Evolutionary conservation across 2,888 invertebrate genomes (phyloP).

Genomic region (Sarcophaga rosellei): DNA sequence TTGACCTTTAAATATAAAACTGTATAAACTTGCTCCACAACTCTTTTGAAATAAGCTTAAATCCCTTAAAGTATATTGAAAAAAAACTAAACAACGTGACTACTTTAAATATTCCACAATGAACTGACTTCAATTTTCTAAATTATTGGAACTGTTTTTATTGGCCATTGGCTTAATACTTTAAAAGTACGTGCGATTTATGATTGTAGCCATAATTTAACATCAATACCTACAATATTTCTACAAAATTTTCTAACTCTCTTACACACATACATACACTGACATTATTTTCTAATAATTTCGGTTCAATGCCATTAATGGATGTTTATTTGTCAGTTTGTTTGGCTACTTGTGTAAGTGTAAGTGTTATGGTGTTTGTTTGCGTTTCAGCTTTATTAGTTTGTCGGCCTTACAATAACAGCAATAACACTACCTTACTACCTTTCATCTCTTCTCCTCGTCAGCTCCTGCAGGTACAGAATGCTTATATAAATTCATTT

Average conservation of each 20-base stretch:
- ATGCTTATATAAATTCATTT: background rate
- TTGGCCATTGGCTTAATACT: too few relatives aligned
- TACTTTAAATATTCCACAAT: too few relatives aligned
- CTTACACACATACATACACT: too few relatives aligned
- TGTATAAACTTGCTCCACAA: too few relatives aligned
- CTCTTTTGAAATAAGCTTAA: too few relatives aligned
- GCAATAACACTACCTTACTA: background rate
- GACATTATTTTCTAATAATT: background rate
- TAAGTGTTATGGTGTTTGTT: background rate
- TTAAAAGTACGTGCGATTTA: conserved; percentile 32
- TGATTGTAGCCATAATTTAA: conserved; percentile 48
- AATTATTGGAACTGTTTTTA: too few relatives aligned
- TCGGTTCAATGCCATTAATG: background rate
- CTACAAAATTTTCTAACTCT: background rate
- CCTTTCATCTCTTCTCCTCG: too few relatives aligned
- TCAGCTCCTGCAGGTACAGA: conserved; percentile 5
- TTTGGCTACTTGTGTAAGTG: background rate
- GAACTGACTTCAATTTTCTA: too few relatives aligned
- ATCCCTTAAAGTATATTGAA: too few relatives aligned
- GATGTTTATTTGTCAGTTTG: background rate
- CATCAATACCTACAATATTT: conserved; percentile 24
- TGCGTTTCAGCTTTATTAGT: background rate
- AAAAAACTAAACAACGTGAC: too few relatives aligned
- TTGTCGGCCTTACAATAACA: background rate
- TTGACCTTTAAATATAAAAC: too few relatives aligned